These are phyloP conservation scores for Holothuria scabra DNA, from an alignment of 53 echinoderm and acorn worm species.

Conservation along the genomic window DNA sequence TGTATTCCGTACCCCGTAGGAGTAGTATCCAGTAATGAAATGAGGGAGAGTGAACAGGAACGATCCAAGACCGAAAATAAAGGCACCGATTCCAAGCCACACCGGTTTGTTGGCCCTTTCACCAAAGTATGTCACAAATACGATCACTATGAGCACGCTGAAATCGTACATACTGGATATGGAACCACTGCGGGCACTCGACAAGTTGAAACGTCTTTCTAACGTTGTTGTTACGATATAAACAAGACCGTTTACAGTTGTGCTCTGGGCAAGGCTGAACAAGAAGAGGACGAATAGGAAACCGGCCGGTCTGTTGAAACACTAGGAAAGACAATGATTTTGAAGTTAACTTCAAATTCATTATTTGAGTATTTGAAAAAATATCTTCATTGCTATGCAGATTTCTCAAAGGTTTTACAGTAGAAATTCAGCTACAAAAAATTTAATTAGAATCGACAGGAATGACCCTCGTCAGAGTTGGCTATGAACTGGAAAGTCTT, in stretches of 20 bases:
- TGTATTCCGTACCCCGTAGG: constrained; percentile 58
- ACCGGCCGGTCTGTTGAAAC: constrained; percentile 77
- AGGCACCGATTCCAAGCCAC: constrained; percentile 84
- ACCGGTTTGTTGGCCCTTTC: constrained; percentile 86
- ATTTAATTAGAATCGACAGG: too few relatives aligned
- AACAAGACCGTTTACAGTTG: constrained; percentile 90
- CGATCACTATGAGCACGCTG: constrained; percentile 89
- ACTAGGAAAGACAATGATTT: constrained; percentile 22
- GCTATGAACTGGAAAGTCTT: too few relatives aligned
- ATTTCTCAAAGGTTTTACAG: too few relatives aligned
- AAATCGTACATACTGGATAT: constrained; percentile 96
- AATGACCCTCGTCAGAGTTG: too few relatives aligned
- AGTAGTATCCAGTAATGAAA: constrained; percentile 68
- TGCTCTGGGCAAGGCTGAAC: constrained; percentile 86
- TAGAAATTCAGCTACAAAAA: too few relatives aligned
- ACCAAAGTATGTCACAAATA: constrained; percentile 94
- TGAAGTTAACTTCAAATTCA: too few relatives aligned
- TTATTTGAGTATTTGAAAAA: too few relatives aligned
- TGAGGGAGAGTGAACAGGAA: constrained; percentile 84
- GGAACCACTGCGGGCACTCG: constrained; percentile 85
- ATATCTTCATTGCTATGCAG: too few relatives aligned
- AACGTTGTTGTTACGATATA: constrained; percentile 90
- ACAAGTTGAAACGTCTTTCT: constrained; percentile 84
- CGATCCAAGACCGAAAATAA: constrained; percentile 82
- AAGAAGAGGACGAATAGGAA: constrained; percentile 74